Evolutionary conservation across 2,888 invertebrate genomes (phyloP), one percentile per base, ranked within the genome.

Genomic region (Oligia latruncula): DNA sequence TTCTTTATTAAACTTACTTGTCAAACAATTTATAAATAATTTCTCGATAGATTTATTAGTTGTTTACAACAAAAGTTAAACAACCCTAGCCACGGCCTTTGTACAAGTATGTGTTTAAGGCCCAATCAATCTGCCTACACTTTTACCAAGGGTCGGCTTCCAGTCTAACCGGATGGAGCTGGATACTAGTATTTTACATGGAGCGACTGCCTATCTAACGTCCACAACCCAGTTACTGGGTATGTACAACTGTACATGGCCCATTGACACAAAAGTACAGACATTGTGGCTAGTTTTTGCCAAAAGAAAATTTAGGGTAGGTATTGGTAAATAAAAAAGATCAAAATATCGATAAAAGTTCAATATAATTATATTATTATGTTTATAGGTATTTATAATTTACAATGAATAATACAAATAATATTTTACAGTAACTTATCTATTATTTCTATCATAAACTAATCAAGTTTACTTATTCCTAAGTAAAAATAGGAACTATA

Each of bases 401-500:
- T 74, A 79, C 40, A 81, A 73, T 72, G 60, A 70, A 78, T 79
- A 87, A 75, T 74, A 88, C 73, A 89, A 58, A 71, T 81, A 65
- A 71, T 82, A 77, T 87, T 78, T 84, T 66, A 78, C 78, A 82
- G 49, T 77, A 81, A 70, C 43, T 80, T 77, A 71, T 55, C 58
- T 40, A 70, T 65, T 55, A 15, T 64, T 75, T 71, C 29, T 75
- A 71, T 35, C 29, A 49, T 70, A 60, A 65, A 81, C 68, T 58
- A 83, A 74, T 58, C 46, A 65, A 72, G 40, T 78, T 74, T 76
- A 58, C n/a, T 58, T 84, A 85, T 58, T 5, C 9, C 60, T 78
- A 82, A 75, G 82, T 88, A 81, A 81, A 82, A 86, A 86, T 90
- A 90, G 91, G 91, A 91, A 91, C 91, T 91, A 90, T 88, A 81